Conservation (phyloP, 2,113 vertebrate species). For the Labeo catla region DNA sequence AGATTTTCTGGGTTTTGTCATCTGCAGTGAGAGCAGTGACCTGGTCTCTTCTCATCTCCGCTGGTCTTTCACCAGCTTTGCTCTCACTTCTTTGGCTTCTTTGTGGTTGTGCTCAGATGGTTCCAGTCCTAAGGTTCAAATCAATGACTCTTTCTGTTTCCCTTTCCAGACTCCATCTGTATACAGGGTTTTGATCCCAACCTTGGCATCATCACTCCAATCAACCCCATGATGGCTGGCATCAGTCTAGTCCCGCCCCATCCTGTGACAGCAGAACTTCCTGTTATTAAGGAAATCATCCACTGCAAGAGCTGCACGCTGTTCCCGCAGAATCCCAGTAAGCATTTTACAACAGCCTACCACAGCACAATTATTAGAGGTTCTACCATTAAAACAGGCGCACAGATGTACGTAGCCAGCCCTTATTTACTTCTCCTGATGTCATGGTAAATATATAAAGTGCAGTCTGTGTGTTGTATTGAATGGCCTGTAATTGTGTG, state of each 20-base stretch:
- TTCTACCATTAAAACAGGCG: not conserved
- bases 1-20: constrained; percentile 27
- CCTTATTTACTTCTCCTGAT: constrained; percentile 7
- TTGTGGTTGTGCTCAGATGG: constrained; percentile 3
- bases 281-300: constrained; percentile 93
- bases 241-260: constrained; percentile 86
- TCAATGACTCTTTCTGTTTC: constrained; percentile 46
- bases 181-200: constrained; percentile 90
- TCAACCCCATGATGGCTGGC: constrained; percentile 91
- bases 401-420: not conserved
- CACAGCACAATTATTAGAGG: not conserved
- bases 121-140: not conserved
- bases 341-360: constrained; percentile 62
- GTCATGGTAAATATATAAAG: constrained; percentile 24
- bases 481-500: not conserved
- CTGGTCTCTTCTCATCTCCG: not conserved
- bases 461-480: not conserved
- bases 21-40: not conserved
- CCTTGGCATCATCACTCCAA: constrained; percentile 87
- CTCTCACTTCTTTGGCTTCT: constrained; percentile 11
- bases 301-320: constrained; percentile 95
- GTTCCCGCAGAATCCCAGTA: constrained; percentile 97
- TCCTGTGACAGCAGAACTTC: constrained; percentile 81
- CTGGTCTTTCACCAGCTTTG: not conserved
- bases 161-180: constrained; percentile 88